Evolutionary conservation across 2,888 invertebrate genomes (phyloP).

Genomic region (Pyrgus malvae): DNA sequence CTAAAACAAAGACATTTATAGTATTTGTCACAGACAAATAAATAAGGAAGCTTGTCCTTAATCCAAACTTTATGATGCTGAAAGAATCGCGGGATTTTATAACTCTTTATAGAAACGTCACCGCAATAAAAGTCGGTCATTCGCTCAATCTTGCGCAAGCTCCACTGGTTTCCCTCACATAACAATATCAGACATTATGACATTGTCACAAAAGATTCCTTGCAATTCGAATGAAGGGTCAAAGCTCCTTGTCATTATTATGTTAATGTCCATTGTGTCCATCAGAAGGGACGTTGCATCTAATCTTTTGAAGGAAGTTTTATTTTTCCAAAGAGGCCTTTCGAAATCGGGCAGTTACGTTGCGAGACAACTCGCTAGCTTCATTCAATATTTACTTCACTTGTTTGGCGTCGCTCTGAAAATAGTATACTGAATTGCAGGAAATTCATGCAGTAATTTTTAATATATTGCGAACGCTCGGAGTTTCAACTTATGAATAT

Average conservation of each 20-base stretch:
- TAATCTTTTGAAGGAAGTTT: slow-evolving; percentile 46
- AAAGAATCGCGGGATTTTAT: slow-evolving; percentile 10
- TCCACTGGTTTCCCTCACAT: slow-evolving; percentile 11
- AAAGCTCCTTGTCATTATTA: slow-evolving; percentile 58
- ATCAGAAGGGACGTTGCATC: slow-evolving; percentile 51
- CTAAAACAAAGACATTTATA: too few relatives aligned
- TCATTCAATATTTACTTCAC: slow-evolving; percentile 64
- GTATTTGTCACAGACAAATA: background rate
- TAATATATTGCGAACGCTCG: slow-evolving; percentile 24
- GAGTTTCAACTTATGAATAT: slow-evolving; percentile 21
- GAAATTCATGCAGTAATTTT: slow-evolving; percentile 27
- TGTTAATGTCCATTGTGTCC: slow-evolving; percentile 65
- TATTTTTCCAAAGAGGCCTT: slow-evolving; percentile 45
- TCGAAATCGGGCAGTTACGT: slow-evolving; percentile 60
- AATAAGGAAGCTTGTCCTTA: background rate
- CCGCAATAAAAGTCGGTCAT: slow-evolving; percentile 24
- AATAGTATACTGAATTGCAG: slow-evolving; percentile 26
- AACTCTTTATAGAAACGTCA: slow-evolving; percentile 18
- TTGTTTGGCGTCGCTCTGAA: slow-evolving; percentile 36
- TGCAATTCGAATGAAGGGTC: slow-evolving; percentile 33
- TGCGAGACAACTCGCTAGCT: slow-evolving; percentile 53
- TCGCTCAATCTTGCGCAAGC: slow-evolving; percentile 22
- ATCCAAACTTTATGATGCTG: slow-evolving; percentile 11
- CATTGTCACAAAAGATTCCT: slow-evolving; percentile 16
- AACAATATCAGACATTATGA: slow-evolving; percentile 18